These are phyloP conservation scores for Serilophus lunatus DNA, from an alignment of 2,113 vertebrate species.

Conservation along the genomic window DNA sequence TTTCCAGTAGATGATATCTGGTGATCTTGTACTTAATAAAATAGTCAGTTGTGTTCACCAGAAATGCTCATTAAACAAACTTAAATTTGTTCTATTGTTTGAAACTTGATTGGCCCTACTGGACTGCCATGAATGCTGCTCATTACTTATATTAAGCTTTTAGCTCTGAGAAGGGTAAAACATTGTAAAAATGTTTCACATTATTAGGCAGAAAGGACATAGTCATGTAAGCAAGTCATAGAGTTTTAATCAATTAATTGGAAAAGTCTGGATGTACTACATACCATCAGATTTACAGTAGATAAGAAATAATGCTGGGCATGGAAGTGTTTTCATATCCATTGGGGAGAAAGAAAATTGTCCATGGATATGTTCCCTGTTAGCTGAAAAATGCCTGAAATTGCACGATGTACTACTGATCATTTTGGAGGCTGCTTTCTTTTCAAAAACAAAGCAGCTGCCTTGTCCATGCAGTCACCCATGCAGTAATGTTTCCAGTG, in stretches of 20 bases:
- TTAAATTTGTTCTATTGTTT: constrained; percentile 22
- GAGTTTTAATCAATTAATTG: constrained; percentile 44
- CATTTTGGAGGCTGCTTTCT: not conserved
- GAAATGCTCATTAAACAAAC: constrained; percentile 41
- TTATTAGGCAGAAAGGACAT: not conserved
- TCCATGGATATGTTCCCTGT: not conserved
- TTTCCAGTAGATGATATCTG: not conserved
- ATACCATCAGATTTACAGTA: not conserved
- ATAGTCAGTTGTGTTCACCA: not conserved
- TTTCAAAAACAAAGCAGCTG: not conserved
- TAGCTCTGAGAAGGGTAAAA: constrained; percentile 15
- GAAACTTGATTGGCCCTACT: not conserved
- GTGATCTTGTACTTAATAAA: constrained; percentile 2
- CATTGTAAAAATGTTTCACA: constrained; percentile 17
- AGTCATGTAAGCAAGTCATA: constrained; percentile 32
- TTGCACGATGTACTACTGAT: not conserved
- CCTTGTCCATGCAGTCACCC: not conserved
- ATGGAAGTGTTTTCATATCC: not conserved
- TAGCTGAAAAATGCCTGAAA: not conserved
- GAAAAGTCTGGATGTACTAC: constrained; percentile 1
- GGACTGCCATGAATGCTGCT: constrained; percentile 51
- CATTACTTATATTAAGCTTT: constrained; percentile 51
- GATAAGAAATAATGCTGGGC: not conserved
- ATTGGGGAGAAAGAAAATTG: not conserved
- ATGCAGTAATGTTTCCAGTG: not conserved